Percentiles rank a stretch among this genome's conserved stretches.
These are phyloP conservation scores for Fabriciana adippe DNA, from an alignment of 2,888 invertebrate species.

Conservation along the genomic window DNA sequence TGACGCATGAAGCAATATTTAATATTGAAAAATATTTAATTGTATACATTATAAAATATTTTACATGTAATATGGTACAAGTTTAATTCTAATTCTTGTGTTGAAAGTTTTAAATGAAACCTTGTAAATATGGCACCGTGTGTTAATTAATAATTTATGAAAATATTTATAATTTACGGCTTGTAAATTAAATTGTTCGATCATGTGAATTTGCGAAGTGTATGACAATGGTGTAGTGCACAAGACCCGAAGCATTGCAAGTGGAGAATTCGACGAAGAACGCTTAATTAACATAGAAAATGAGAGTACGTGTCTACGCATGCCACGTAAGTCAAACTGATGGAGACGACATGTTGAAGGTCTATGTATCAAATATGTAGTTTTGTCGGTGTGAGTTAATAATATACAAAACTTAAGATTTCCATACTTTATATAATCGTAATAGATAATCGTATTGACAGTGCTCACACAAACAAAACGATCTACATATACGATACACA, in stretches of 20 bases:
- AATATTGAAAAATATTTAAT: too few species aligned
- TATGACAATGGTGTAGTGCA: conserved; percentile 42
- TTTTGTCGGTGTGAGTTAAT: background rate
- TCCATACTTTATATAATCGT: background rate
- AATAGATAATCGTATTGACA: background rate
- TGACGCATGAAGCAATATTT: too few species aligned
- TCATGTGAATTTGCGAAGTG: conserved; percentile 9
- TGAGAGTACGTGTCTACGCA: conserved; percentile 40
- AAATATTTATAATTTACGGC: background rate
- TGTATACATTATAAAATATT: too few species aligned
- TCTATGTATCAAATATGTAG: background rate
- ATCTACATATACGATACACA: background rate
- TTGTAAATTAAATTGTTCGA: conserved; percentile 9
- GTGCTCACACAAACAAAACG: background rate
- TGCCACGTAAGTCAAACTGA: conserved; percentile 18
- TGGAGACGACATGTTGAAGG: conserved; percentile 16
- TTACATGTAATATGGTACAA: too few species aligned
- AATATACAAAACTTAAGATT: background rate
- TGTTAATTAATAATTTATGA: too few species aligned
- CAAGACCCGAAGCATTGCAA: conserved; percentile 52
- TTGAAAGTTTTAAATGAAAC: too few species aligned
- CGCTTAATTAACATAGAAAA: conserved; percentile 49
- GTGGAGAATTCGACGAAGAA: conserved; percentile 57
- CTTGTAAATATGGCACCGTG: too few species aligned
- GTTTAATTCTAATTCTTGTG: too few species aligned